Evolutionary conservation across 23 tunicate genomes (phyloP).

Genomic region (Styela plicata): DNA sequence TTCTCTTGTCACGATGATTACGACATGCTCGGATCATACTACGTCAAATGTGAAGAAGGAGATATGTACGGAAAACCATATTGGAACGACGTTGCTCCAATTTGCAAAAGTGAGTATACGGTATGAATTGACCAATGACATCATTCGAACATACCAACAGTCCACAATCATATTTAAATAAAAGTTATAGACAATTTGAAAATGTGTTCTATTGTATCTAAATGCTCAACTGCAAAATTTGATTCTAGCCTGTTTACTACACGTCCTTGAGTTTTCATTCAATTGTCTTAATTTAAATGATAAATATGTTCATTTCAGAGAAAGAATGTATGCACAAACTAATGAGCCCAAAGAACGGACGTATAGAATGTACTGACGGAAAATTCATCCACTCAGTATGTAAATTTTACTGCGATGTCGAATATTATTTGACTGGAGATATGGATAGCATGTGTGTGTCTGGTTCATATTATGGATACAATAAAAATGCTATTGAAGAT

Average conservation of each 20-base stretch:
- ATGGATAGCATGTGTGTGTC: neutral
- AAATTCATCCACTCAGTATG: neutral
- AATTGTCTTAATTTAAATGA: no score
- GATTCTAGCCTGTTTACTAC: no score
- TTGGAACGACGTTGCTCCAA: conserved; percentile 4
- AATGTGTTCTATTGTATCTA: no score
- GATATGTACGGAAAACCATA: neutral
- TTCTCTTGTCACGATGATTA: conserved; percentile 1
- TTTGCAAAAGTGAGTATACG: neutral
- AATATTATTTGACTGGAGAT: neutral
- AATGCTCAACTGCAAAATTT: no score
- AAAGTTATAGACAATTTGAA: no score
- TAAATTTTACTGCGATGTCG: neutral
- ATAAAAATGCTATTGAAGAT: neutral
- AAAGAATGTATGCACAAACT: neutral
- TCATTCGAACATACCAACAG: no score
- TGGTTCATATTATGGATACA: neutral
- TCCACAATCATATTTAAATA: no score
- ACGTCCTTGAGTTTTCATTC: no score
- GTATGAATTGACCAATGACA: no score
- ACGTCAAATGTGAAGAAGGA: neutral
- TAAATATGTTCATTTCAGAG: no score
- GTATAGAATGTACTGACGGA: neutral
- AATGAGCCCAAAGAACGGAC: neutral
- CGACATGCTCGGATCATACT: neutral